Evolutionary conservation across 2,888 invertebrate species (phyloP), one percentile per base, ranked within the genome.

Genomic region (Cephus sareptanus): DNA sequence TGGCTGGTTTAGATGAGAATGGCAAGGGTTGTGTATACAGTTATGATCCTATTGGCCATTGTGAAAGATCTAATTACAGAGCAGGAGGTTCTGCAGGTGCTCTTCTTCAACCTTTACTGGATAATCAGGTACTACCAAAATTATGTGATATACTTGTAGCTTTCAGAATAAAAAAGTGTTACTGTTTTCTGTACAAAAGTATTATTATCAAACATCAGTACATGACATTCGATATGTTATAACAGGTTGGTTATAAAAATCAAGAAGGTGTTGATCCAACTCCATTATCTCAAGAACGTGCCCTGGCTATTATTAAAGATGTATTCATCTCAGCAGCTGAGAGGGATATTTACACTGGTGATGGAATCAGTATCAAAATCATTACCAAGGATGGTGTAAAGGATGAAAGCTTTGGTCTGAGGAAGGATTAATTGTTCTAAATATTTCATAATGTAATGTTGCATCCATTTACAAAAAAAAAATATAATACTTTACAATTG

Each of bases 311-410:
- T 56, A 93, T 99, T 71, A 98, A 98, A 88, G 99, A 99, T 93
- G 97, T 97, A 0, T 99, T 99, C 91, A 98, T 98, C 85, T 98
- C 99, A 77, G 99, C 99, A 4, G 97, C 99, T 1, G 99, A 99
- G 91, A 94, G 99, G 89, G 99, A 99, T 91, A 99, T 99, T 88
- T 97, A 98, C 89, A 99, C 99, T 79, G 99, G 99, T 75, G 99
- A 99, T 93, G 95, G 95, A 79, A 95, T 99, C 85, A 93, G 94
- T 80, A 96, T 99, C 83, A 95, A 96, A 85, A 93, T 98, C 81
- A 96, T 99, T 84, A 98, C 98, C 31, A 96, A 96, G 85, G 96
- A 95, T 92, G 98, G 98, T 1, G 94, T 97, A 79, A 94, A 95
- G 89, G 95, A 94, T 90, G 95, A 94, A 84, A 91, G 85, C 11